Evolutionary conservation across 2,888 invertebrate species (phyloP), one percentile per base, ranked within the genome.

Genomic region (Pristionchus japonicus): DNA sequence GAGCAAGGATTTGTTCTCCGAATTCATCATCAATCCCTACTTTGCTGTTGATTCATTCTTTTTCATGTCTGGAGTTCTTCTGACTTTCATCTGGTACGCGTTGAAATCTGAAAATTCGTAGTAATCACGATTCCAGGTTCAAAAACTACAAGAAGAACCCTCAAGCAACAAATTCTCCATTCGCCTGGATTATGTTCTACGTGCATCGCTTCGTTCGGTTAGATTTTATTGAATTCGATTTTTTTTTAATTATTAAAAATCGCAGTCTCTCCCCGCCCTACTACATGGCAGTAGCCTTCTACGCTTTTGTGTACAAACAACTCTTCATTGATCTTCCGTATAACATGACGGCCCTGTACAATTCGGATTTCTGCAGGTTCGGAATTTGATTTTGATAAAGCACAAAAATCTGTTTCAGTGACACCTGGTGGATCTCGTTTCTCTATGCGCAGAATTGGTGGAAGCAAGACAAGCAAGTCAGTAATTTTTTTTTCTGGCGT

Each of bases 1-100:
- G 84, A 27, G 83, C 43, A 31, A 84, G 74, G 52, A 90, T 67
- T 23, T 88, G 13, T 37, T 88, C 57, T 83, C 90, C 1, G 88
- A 89, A 64, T 74, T 91, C n/a, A 74, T 92, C 83, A 77, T 88
- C 17, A 92, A 89, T 52, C 90, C 88, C 1, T 90, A 87, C 70
- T 90, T 90, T 52, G 87, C 90, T 37, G 91, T 92, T 1, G 91
- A 91, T 84, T 89, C 92, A 3, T 91, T 91, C 88, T 89, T 92
- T 85, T 89, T 92, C 74, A 87, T 91, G 31, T 89, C 89, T 17
- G 91, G 92, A 15, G 83, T 92, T 15, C 87, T 91, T 3, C 88
- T 89, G 1, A 85, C 87, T 17, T 87, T 87, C n/a, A 27, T 87
- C 37, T 87, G 86, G 86, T 70, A 1, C 23, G 47, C 11, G 74